A percentile compares a stretch with the other conserved stretches of the same genome.
phyloP scores from a whole-genome alignment of 2,888 invertebrate genomes.

The Chesias legatella region DNA sequence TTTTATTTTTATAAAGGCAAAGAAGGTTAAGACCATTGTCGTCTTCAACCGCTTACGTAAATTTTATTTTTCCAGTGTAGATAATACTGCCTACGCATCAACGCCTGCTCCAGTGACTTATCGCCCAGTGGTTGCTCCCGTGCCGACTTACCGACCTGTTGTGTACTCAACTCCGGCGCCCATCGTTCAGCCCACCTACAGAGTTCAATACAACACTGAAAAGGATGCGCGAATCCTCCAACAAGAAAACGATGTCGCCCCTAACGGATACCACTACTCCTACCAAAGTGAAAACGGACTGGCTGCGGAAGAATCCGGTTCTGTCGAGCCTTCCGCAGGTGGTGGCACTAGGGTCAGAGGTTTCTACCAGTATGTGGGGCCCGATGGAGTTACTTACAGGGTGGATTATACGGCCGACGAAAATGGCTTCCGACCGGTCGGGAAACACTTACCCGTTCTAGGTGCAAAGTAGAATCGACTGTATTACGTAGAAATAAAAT shows the following conservation, averaged over 20 bases:
- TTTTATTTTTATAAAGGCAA: no score
- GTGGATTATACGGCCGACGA: constrained; percentile 82
- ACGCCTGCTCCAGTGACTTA: constrained; percentile 42
- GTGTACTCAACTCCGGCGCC: constrained; percentile 29
- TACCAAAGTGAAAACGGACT: constrained; percentile 85
- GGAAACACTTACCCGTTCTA: constrained; percentile 71
- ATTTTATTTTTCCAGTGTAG: constrained; percentile 37
- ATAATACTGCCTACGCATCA: constrained; percentile 38
- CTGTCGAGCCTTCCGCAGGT: constrained; percentile 71
- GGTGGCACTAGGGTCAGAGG: constrained; percentile 83
- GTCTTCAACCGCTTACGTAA: no score
- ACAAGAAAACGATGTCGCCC: constrained; percentile 69
- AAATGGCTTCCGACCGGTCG: constrained; percentile 78
- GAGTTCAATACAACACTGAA: constrained; percentile 55
- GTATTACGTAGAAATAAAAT: background rate
- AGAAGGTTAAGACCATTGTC: no score
- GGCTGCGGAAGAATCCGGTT: constrained; percentile 82
- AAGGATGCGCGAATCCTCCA: constrained; percentile 77
- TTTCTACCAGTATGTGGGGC: constrained; percentile 84
- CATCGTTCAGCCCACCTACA: constrained; percentile 19
- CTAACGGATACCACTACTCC: constrained; percentile 81
- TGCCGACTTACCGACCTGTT: constrained; percentile 28
- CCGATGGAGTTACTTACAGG: constrained; percentile 79
- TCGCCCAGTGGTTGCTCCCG: constrained; percentile 35
- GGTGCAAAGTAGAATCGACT: constrained; percentile 20